A percentile compares a stretch with the other conserved stretches of the same genome.
Conservation (phyloP, 2,113 vertebrate species). For the Prionailurus viverrinus region DNA sequence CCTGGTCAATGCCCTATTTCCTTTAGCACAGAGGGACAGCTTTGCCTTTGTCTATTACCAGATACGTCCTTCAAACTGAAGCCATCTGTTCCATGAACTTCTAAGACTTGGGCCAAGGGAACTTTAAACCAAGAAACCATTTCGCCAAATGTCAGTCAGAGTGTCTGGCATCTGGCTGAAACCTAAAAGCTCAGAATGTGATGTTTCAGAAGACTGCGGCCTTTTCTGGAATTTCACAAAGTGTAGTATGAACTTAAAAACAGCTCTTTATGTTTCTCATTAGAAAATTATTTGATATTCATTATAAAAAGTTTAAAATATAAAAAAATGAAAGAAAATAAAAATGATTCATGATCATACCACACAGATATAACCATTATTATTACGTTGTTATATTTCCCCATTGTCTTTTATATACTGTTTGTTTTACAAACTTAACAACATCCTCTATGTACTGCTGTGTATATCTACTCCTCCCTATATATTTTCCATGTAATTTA, state of each 20-base stretch:
- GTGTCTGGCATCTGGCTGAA: constrained; percentile 61
- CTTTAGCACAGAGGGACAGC: constrained; percentile 62
- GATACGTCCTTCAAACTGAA: constrained; percentile 68
- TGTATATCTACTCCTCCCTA: not conserved
- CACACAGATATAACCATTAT: not conserved
- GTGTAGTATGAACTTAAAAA: not conserved
- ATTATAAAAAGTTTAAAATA: not conserved
- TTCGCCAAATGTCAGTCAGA: constrained; percentile 74
- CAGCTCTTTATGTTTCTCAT: not conserved
- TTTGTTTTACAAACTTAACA: not conserved
- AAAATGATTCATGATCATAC: not conserved
- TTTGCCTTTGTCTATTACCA: constrained; percentile 74
- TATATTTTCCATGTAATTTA: not conserved
- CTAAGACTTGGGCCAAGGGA: constrained; percentile 71
- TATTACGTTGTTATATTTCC: not conserved
- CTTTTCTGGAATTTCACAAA: constrained; percentile 31
- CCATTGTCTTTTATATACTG: not conserved
- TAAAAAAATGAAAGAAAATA: constrained; percentile 11
- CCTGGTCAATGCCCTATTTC: constrained; percentile 61
- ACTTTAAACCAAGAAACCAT: constrained; percentile 79
- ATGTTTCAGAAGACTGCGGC: not conserved
- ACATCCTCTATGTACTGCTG: not conserved
- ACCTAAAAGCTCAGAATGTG: constrained; percentile 6
- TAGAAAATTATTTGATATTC: not conserved
- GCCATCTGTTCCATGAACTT: constrained; percentile 78